Conservation (phyloP, 2,797 vertebrate species). For the Cephalopachus bancanus region DNA sequence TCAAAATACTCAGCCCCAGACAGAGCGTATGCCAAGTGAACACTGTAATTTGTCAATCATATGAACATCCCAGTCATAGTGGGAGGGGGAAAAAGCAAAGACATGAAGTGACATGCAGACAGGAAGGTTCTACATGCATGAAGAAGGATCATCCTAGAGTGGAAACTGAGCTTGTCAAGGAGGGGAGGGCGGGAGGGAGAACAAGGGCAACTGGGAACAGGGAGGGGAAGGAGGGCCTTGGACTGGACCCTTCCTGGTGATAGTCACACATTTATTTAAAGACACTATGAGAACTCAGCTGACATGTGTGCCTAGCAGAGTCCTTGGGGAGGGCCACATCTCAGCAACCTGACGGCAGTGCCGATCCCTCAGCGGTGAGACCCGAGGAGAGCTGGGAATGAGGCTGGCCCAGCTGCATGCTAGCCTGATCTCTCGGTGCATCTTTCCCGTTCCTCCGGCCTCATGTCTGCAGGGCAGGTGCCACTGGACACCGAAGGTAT, state of each 20-base stretch:
- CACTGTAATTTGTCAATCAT: background rate
- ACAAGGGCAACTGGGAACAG: background rate
- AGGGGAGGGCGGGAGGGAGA: background rate
- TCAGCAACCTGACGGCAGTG: background rate
- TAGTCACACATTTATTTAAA: background rate
- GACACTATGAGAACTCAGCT: background rate
- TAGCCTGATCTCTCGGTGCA: background rate
- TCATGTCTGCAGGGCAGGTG: background rate
- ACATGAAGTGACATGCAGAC: background rate
- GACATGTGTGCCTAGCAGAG: background rate
- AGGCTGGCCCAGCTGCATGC: background rate
- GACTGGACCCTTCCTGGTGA: background rate
- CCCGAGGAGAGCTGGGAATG: background rate
- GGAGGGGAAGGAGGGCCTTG: rapidly evolving
- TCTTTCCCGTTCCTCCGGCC: background rate
- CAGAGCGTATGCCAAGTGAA: background rate
- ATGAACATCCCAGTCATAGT: background rate
- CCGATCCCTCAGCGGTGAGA: background rate
- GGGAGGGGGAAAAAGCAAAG: background rate
- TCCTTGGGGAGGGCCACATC: background rate
- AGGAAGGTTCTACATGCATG: too few relatives aligned
- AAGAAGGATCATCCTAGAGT: background rate
- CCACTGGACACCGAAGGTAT: background rate
- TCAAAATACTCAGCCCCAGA: background rate
- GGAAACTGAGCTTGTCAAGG: background rate